phyloP scores from a whole-genome alignment of 2,888 invertebrate genomes.

The Neoaliturus tenellus region DNA sequence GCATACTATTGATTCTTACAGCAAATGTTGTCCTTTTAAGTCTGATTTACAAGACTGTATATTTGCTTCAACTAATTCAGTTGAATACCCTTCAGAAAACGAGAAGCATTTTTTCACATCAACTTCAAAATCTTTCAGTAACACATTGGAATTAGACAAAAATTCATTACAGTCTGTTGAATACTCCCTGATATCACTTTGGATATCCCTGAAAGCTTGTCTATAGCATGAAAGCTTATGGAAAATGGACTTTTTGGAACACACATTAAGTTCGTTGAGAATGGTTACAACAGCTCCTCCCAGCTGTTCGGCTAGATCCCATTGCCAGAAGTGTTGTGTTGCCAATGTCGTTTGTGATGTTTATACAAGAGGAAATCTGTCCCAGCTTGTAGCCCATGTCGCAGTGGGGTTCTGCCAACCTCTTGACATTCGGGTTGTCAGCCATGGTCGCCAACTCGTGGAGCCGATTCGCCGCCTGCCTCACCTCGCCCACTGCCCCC shows the following conservation, averaged over 20 bases:
- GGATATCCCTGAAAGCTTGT: constrained; percentile 13
- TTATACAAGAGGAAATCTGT: background rate
- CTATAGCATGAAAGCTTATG: background rate
- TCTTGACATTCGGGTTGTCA: background rate
- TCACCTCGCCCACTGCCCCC: background rate
- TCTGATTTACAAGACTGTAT: background rate
- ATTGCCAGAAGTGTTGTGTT: background rate
- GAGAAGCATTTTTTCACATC: background rate
- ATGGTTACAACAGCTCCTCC: background rate
- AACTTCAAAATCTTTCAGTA: background rate
- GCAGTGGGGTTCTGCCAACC: background rate
- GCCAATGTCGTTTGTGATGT: constrained; percentile 17
- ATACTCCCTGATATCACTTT: constrained; percentile 21
- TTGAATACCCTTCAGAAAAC: background rate
- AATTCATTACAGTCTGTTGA: background rate
- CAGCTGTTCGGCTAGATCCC: background rate
- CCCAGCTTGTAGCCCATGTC: background rate
- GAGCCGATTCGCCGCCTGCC: background rate
- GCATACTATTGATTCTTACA: too few species aligned
- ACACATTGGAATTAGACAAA: background rate
- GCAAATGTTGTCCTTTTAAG: background rate
- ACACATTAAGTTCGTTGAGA: background rate
- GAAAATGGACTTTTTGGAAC: background rate
- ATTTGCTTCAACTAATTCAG: background rate
- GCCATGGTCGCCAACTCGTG: background rate